Conservation (phyloP, 2,113 vertebrate genomes). For the Gallinago jamesoni region DNA sequence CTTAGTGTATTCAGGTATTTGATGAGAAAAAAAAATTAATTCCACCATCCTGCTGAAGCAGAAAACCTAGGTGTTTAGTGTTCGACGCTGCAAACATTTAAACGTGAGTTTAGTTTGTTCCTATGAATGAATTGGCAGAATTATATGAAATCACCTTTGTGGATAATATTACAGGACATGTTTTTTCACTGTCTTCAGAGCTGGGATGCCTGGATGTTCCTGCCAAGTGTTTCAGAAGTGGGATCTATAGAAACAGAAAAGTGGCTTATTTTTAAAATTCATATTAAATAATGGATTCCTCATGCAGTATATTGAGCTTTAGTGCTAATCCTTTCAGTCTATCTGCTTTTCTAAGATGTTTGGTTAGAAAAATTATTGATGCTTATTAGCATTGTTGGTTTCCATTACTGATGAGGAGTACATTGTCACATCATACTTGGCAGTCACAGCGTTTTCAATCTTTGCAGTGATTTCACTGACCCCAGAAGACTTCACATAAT, state of each 20-base stretch:
- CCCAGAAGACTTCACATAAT: background rate
- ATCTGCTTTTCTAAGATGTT: background rate
- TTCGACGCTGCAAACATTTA: background rate
- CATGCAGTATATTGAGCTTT: background rate
- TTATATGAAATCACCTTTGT: background rate
- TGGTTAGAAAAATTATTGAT: background rate
- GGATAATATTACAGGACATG: background rate
- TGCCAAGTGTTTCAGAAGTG: background rate
- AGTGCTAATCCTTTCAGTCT: background rate
- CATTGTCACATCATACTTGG: background rate
- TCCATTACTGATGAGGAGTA: background rate
- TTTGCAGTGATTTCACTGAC: background rate
- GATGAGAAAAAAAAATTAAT: background rate
- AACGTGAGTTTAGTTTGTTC: background rate
- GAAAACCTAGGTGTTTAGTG: background rate
- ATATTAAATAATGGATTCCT: background rate
- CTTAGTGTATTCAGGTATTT: background rate
- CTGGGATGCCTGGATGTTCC: background rate
- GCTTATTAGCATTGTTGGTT: background rate
- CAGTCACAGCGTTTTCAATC: accelerated
- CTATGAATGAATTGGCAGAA: background rate
- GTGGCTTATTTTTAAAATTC: background rate
- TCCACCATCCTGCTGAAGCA: background rate
- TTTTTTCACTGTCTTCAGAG: background rate
- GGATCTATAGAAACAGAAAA: background rate